Evolutionary conservation across 2,888 invertebrate species (phyloP), one percentile per base, ranked within the genome.

Genomic region (Phortica okadai): DNA sequence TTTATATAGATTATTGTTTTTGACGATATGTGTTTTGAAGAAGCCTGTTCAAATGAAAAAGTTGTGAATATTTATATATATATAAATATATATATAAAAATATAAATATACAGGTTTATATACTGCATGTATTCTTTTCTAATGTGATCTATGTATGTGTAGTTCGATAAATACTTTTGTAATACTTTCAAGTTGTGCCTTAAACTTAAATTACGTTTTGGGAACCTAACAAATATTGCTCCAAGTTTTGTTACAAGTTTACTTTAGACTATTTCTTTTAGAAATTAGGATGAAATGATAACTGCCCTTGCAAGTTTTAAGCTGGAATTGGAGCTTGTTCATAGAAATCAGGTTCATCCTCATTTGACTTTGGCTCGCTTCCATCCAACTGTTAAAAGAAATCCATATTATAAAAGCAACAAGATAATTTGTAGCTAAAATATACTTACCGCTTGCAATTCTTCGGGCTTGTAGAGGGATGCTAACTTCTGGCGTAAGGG

Each of bases 311-410:
- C 25, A 6, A 76, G 67, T 74, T 78, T 92, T 94, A 96, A 83
- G 95, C 95, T 83, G 96, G 96, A 90, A 97, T 93, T 76, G 95
- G 96, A 78, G 97, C 97, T 92, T 97, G 96, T 87, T 96, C 96
- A 91, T 98, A 98, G 93, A 98, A 98, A 92, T 98, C 98, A 8
- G 97, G 97, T 90, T 98, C 98, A 90, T 97, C 96, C 85, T 96
- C 97, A 89, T 96, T 96, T 75, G 93, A 94, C 81, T 95, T 96
- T 82, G 95, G 95, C 90, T 96, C 96, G 84, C 94, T 95, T 84
- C 97, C 97, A 91, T 98, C 98, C 92, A 98, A 93, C 97, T 97
- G 92, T 21, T 90, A 21, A 72, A 70, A 64, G 33, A 69, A 74
- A 50, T 14, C 1, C 50, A 11, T 50, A 50, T 11, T 2, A 8